phyloP scores from a whole-genome alignment of 2,888 invertebrate species.

The Clepsis dumicolana region DNA sequence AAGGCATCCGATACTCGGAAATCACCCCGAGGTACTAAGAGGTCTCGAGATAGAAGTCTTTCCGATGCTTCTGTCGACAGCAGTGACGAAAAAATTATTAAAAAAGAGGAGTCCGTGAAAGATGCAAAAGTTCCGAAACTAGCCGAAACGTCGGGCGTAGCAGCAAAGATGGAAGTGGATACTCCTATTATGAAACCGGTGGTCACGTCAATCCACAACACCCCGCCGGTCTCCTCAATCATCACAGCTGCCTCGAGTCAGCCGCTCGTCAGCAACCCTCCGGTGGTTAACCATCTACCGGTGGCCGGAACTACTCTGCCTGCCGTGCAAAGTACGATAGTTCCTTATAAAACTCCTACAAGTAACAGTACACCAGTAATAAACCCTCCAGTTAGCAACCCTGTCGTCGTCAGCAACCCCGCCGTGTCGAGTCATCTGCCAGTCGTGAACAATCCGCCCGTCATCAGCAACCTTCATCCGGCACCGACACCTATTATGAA shows the following conservation, averaged over 20 bases:
- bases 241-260: conserved; percentile 44
- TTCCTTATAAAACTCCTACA: background rate
- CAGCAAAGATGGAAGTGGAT: conserved; percentile 50
- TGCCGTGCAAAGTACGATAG: conserved; percentile 2
- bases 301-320: conserved; percentile 11
- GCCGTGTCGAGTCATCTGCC: background rate
- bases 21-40: conserved; percentile 88
- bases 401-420: conserved; percentile 15
- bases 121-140: conserved; percentile 67
- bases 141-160: conserved; percentile 52
- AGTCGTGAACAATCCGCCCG: conserved; percentile 1
- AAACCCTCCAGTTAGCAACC: conserved; percentile 43
- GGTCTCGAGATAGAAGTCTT: conserved; percentile 87
- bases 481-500: conserved; percentile 72
- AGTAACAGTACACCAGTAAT: conserved; percentile 45
- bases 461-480: conserved; percentile 37
- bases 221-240: conserved; percentile 9
- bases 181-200: conserved; percentile 41
- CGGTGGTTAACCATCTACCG: conserved; percentile 47
- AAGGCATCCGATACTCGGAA: conserved; percentile 82
- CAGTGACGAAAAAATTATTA: conserved; percentile 83
- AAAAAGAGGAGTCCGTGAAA: conserved; percentile 63
- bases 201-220: conserved; percentile 32
- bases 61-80: conserved; percentile 89
- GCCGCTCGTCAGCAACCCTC: conserved; percentile 42